Base-by-base conservation (phyloP, 2,113 vertebrate species). In the Anguilla rostrata region DNA sequence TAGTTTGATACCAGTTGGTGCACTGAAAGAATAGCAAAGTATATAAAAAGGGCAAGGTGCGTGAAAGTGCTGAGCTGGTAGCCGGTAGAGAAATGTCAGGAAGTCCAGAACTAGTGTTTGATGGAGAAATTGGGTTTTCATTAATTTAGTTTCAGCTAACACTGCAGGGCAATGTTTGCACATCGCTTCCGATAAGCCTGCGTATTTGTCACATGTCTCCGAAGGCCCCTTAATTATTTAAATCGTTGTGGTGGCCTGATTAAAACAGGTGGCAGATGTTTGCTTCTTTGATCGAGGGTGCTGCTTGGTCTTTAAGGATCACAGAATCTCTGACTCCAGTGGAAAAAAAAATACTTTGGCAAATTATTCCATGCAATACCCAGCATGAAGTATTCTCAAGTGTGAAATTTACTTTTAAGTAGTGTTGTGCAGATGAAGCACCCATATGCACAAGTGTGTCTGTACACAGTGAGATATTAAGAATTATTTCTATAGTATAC, bases 211-310 rank as follows among this genome's bases (percentile, higher is more conserved):
- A 29, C 29, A 29, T 34, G 12, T 75, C 71, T n/a, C 71, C 1
- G n/a, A 75, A 15, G 71, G 71, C n/a, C 26, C 34, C 71, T 75
- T 75, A 75, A 75, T 75, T 75, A 75, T 75, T 75, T 34, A 75
- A 75, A 75, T 75, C 6, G 71, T 34, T 75, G 26, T 75, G 71
- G 71, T 29, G 71, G 71, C 71, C 71, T 75, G 71, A 75, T 75
- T 75, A 34, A 12, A 75, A 22, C 71, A 75, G 71, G 71, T 75
- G 71, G 71, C 71, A 75, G 71, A 75, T 75, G 71, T n/a, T 66
- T 75, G 71, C 34, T 66, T 75, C 71, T 75, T 34, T 75, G 71
- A 75, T 75, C 71, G n/a, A 75, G n/a, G 71, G 71, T 11, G 71
- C n/a, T 12, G 71, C 26, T 26, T 66, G n/a, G 71, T 75, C n/a